Evolutionary conservation across 1,140 invertebrate species (phyloP), one percentile per base, ranked within the genome.

Genomic region (Tetramorium parvispinum): DNA sequence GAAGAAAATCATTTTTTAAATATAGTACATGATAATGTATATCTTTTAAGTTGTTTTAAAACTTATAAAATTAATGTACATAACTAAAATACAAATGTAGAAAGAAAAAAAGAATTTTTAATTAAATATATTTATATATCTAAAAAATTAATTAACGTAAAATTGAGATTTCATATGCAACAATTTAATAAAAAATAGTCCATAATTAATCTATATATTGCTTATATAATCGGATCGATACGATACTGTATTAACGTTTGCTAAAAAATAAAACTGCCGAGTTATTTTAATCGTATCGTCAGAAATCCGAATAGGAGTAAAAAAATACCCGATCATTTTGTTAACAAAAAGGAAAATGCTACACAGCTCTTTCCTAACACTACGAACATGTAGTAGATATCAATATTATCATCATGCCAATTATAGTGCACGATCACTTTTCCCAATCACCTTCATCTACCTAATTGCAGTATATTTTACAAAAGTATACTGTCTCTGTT

Each of bases 321-420:
- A 85, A 77, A 63, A 37, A 77, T 78, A 49, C 3, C 49, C 51
- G 43, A 51, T 85, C 21, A 24, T 85, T 32, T 49, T 51, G 37
- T 75, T 55, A 70, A 81, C 13, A 43, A n/a, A 16, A 85, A 75
- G 37, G 16, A 77, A 71, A 85, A 81, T n/a, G 49, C 71, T 90
- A 90, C 68, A 85, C 88, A 88, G 89, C 85, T 89, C 61, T 81
- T 53, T 32, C 24, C 61, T 89, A 89, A 86, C 24, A 46, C 55
- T 91, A 91, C 70, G 82, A 89, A 86, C 86, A 92, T 92, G 85
- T 91, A 92, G 68, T 91, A 87, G 79, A 91, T 91, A 87, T 88
- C 59, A 81, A 77, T 85, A 53, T 90, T 88, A 87, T 21, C 55
- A 83, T 77, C 46, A 24, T 57, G 40, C 78, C 71, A 70, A 85